Evolutionary conservation across 1,140 invertebrate genomes (phyloP), one percentile per base, ranked within the genome.

Genomic region (Macrosteles quadrilineatus): DNA sequence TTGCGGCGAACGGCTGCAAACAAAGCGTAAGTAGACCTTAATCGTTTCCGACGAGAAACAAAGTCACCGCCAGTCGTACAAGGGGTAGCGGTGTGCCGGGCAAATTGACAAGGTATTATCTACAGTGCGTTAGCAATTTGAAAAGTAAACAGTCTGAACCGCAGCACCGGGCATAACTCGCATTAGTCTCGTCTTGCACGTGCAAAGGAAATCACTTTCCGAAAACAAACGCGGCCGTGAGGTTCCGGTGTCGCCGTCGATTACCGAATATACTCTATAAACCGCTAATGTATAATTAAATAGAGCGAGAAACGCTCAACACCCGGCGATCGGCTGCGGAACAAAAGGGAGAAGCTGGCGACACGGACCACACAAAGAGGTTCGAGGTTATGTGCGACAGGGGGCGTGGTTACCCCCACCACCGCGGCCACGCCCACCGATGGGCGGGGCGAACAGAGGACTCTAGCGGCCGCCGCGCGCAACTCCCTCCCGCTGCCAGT

Each of bases 331-430:
- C 21, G 63, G 31, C 63, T 36, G 45, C 63, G 27, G 63, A 66
- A 66, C 63, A 66, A 66, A 66, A 66, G 63, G 63, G 63, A 66
- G 45, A 66, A 66, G 63, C 63, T 66, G 63, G 63, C 40, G 63
- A 66, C 63, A 66, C 36, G 32, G 63, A 66, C 63, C 63, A 66
- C 63, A 66, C 63, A 66, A 45, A 43, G 32, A 66, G 63, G 25
- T 17, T 17, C 45, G 43, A 66, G n/a, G 63, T 45, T 19, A 30
- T 63, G 19, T 17, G 17, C 17, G 9, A 14, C 14, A 14, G 32
- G 32, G 4, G 32, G 32, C 4, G 55, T 25, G 21, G 27, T 25
- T 4, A 14, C 55, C 55, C 9, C 55, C 25, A 25, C 55, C 55
- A 25, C 21, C 47, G 9, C 11, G 55, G 55, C 55, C 55, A 59